Percentiles rank a stretch among this genome's conserved stretches.
phyloP scores from a whole-genome alignment of 35 echinoderm and acorn worm species.

The Eucidaris tribuloides region DNA sequence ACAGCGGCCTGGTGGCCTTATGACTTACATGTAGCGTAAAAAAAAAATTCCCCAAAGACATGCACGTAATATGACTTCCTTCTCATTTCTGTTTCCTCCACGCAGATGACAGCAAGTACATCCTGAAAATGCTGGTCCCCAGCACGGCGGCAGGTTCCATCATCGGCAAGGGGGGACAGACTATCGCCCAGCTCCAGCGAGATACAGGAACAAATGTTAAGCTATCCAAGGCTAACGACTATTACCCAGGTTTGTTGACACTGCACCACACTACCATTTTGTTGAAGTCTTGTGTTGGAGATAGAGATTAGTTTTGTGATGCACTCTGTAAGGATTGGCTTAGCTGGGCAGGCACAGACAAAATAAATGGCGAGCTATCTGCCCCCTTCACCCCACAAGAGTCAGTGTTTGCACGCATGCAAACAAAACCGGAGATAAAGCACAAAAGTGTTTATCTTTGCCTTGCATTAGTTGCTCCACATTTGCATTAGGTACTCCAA shows the following conservation, averaged over 20 bases:
- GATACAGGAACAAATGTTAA: constrained; percentile 98
- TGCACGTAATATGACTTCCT: no score
- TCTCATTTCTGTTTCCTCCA: constrained; percentile 22
- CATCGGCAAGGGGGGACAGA: constrained; percentile 96
- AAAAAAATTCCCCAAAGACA: no score
- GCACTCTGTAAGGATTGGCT: not conserved
- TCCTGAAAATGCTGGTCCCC: constrained; percentile 93
- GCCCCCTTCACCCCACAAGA: not conserved
- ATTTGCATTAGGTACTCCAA: no score
- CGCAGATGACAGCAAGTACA: constrained; percentile 93
- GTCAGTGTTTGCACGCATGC: constrained; percentile 3
- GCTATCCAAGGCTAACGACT: constrained; percentile 98
- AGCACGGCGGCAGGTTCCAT: constrained; percentile 98
- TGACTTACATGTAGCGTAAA: no score
- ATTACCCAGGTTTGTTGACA: constrained; percentile 80
- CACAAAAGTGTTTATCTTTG: constrained; percentile 30
- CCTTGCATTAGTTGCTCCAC: constrained; percentile 22
- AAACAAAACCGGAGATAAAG: constrained; percentile 27
- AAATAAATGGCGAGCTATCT: not conserved
- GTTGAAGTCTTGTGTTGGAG: not conserved
- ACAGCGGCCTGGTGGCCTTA: no score
- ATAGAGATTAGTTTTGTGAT: not conserved
- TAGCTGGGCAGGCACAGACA: not conserved
- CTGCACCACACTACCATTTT: not conserved
- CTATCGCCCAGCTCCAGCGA: constrained; percentile 91